Conservation (phyloP, 2,888 invertebrate species). For the Tipula confusa region DNA sequence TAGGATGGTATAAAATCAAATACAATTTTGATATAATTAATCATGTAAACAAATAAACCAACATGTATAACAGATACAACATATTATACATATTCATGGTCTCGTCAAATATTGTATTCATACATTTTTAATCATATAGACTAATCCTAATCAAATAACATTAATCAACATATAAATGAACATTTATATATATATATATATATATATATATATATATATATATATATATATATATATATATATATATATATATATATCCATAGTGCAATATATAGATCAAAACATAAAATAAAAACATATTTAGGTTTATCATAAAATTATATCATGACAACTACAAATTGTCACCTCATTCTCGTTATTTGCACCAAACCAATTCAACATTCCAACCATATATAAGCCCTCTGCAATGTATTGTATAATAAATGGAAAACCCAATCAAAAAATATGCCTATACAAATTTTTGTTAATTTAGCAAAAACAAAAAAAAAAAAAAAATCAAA, state of each 20-base stretch:
- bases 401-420: neutral
- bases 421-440: constrained; percentile 21
- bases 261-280: neutral
- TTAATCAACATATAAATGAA: neutral
- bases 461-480: neutral
- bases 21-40: no score
- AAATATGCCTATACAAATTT: constrained; percentile 3
- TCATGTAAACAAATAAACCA: no score
- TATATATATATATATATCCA: neutral
- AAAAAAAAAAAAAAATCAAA: no score
- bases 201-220: no score
- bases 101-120: neutral
- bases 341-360: constrained; percentile 14
- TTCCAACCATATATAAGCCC: neutral
- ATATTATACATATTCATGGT: neutral
- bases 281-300: neutral
- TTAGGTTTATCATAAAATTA: neutral
- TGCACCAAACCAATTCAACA: neutral
- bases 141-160: constrained; percentile 12
- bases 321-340: constrained; percentile 29
- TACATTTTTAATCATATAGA: neutral
- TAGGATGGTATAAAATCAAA: no score
- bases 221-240: no score
- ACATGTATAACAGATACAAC: no score
- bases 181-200: neutral